Conservation (phyloP, 2,797 vertebrate species). For the Oreochromis mossambicus region DNA sequence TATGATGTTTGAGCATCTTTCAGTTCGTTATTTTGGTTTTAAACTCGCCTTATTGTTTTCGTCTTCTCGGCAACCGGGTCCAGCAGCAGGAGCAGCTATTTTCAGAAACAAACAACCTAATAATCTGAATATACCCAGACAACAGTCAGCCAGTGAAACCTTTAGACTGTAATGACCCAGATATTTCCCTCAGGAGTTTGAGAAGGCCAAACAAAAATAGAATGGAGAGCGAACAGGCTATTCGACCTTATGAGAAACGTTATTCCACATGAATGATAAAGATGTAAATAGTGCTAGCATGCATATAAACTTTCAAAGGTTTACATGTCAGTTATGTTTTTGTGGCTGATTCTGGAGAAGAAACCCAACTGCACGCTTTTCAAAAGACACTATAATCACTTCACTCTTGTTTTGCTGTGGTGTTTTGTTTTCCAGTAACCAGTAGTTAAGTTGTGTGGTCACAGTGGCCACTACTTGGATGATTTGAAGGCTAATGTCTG, state of each 20-base stretch:
- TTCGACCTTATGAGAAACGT: neutral
- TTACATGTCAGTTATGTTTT: neutral
- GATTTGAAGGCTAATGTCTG: neutral
- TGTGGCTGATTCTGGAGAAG: neutral
- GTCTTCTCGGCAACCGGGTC: rapidly evolving
- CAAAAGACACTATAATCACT: neutral
- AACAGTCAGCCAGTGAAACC: neutral
- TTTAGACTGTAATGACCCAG: neutral
- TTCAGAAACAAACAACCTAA: neutral
- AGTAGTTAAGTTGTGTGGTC: neutral
- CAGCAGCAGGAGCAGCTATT: neutral
- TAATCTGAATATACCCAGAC: neutral
- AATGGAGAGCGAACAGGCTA: neutral
- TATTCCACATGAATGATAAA: neutral
- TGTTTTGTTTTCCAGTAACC: neutral
- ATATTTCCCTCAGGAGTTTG: neutral
- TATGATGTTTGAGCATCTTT: neutral
- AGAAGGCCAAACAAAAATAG: neutral
- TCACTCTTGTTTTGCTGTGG: rapidly evolving
- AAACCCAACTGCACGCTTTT: neutral
- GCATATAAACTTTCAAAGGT: neutral
- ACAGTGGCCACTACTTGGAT: neutral
- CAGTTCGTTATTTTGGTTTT: neutral
- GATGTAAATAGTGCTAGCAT: neutral
- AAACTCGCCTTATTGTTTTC: neutral